Evolutionary conservation across 2,113 vertebrate genomes (phyloP), one percentile per base, ranked within the genome.

Genomic region (Herpetotheres cachinnans): DNA sequence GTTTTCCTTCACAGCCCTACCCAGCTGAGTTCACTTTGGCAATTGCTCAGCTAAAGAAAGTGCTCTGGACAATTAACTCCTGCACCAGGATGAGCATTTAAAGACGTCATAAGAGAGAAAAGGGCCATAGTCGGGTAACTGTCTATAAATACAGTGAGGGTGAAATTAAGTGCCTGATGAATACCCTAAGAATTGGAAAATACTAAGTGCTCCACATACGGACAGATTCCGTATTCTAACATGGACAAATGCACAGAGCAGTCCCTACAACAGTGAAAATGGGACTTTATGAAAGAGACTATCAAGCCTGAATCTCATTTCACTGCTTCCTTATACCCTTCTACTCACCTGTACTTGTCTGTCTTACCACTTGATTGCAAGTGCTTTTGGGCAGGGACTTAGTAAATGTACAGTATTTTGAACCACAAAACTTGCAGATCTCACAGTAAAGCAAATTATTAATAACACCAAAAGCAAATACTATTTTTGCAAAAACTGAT

Each of bases 201-300:
- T 16, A 38, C 5, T 20, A 67, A 67, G 56, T 0, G 0, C 52
- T 54, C 59, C 0, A 0, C 19, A 5, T 13, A 17, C 66, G n/a
- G 32, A 11, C 26, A 73, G 34, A 92, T 24, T 62, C 46, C 34
- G 26, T 6, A 4, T 16, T 84, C 20, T 59, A 67, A 34, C 58
- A 50, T 1, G 6, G 59, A 66, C 40, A 66, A 74, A 79, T 0
- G 7, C 62, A 71, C 13, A 59, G 5, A 61, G 46, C 15, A 69
- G 58, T 18, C 29, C 19, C 13, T 42, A 34, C 38, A 61, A 34
- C 27, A 78, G 9, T 14, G 89, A 69, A 58, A 77, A 80, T 2
- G 3, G 36, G 27, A 83, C 19, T 16, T 16, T 38, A 47, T 20
- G 20, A 67, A 86, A 77, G 27, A 65, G 9, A 36, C 19, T 46